These are phyloP conservation scores for Oreocharis arfaki DNA, from an alignment of 2,113 vertebrate species.

Conservation along the genomic window DNA sequence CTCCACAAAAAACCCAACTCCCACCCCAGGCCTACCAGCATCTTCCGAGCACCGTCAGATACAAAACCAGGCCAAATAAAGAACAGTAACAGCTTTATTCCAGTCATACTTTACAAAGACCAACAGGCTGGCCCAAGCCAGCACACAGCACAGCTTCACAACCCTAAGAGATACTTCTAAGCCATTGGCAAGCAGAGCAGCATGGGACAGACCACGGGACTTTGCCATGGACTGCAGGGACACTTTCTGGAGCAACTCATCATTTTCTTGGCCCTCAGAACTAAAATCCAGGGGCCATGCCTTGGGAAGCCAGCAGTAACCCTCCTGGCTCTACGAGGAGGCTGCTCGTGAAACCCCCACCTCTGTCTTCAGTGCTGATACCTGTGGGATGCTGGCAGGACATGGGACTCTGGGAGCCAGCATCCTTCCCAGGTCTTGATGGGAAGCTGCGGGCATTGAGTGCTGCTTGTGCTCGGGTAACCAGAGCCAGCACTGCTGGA, in stretches of 20 bases:
- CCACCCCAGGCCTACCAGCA: background rate
- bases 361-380: background rate
- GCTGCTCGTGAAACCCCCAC: background rate
- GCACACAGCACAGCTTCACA: background rate
- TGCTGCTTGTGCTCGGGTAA: background rate
- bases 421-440: background rate
- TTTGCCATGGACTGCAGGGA: background rate
- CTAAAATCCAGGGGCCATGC: background rate
- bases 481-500: background rate
- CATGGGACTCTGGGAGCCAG: background rate
- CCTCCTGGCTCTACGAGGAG: background rate
- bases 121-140: background rate
- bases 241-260: background rate
- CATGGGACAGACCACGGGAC: rapidly evolving
- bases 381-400: background rate
- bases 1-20: background rate
- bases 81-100: background rate
- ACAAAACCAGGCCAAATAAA: background rate
- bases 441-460: rapidly evolving
- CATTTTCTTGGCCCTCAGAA: background rate
- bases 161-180: background rate
- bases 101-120: background rate
- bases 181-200: background rate
- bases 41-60: rapidly evolving
- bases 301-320: background rate